Evolutionary conservation across 2,797 vertebrate species (phyloP).

Genomic region (Chloroceryle amazona): DNA sequence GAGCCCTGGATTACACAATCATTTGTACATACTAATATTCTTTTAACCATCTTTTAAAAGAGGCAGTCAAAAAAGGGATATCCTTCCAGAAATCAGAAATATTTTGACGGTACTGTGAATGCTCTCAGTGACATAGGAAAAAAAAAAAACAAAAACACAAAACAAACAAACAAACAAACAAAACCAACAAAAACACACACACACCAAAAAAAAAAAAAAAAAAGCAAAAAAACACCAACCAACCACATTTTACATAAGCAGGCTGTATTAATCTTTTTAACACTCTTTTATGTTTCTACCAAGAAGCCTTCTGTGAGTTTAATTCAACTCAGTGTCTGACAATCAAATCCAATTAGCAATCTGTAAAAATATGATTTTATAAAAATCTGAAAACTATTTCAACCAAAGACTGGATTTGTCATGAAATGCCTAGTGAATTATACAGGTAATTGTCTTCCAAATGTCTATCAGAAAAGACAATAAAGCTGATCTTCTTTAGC

Average conservation of each 20-base stretch:
- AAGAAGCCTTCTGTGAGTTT: conserved; percentile 29
- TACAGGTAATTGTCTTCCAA: conserved; percentile 12
- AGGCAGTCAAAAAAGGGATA: background rate
- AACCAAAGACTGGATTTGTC: conserved; percentile 17
- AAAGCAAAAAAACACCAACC: too few species aligned
- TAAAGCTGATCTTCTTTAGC: background rate
- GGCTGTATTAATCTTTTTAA: conserved; percentile 8
- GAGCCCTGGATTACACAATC: background rate
- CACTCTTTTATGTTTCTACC: background rate
- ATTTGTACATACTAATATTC: background rate
- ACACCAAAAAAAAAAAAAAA: too few species aligned
- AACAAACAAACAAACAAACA: too few species aligned
- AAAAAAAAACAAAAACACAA: too few species aligned
- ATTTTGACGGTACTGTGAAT: conserved; percentile 8
- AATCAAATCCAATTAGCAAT: conserved; percentile 51
- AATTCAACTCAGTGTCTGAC: conserved; percentile 31
- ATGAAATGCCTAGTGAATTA: conserved; percentile 11
- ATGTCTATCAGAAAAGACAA: background rate
- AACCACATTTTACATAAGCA: background rate
- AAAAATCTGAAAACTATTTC: conserved; percentile 38
- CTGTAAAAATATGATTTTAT: conserved; percentile 29
- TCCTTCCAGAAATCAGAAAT: background rate
- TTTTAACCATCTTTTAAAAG: background rate
- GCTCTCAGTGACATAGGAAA: background rate
- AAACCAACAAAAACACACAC: too few species aligned